Conservation (phyloP, 2,888 invertebrate genomes). For the Cataglyphis rosenhaueri region DNA sequence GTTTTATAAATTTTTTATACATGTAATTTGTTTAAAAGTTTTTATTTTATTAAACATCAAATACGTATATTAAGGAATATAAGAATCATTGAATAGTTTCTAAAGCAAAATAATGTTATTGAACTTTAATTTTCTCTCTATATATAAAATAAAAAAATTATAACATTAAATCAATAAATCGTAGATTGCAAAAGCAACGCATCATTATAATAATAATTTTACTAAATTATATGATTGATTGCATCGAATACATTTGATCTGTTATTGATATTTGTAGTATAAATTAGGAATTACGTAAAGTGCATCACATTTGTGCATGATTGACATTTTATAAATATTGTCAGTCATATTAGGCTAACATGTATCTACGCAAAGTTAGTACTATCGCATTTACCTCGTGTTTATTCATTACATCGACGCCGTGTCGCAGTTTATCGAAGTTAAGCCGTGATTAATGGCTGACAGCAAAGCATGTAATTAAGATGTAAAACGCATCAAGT, state of each 20-base stretch:
- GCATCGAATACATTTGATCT: neutral
- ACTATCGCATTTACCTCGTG: slow-evolving; percentile 6
- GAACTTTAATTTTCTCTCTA: neutral
- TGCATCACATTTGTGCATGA: neutral
- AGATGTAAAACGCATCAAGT: slow-evolving; percentile 32
- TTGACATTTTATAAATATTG: slow-evolving; percentile 33
- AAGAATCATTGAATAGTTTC: neutral
- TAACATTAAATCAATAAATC: neutral
- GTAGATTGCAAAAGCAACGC: neutral
- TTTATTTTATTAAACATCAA: neutral
- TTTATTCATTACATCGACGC: slow-evolving; percentile 33
- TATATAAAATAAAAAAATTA: neutral
- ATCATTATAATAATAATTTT: neutral
- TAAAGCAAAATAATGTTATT: neutral
- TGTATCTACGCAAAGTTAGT: neutral
- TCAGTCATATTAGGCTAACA: slow-evolving; percentile 1
- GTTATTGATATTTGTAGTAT: neutral
- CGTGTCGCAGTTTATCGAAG: slow-evolving; percentile 17
- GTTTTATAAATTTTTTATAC: neutral
- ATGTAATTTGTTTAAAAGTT: neutral
- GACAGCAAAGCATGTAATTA: slow-evolving; percentile 23
- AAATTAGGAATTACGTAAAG: neutral
- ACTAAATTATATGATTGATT: neutral
- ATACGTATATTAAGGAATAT: neutral
- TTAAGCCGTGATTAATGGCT: slow-evolving; percentile 32